phyloP scores from a whole-genome alignment of 2,888 invertebrate genomes.

The Habroteleia sp. region DNA sequence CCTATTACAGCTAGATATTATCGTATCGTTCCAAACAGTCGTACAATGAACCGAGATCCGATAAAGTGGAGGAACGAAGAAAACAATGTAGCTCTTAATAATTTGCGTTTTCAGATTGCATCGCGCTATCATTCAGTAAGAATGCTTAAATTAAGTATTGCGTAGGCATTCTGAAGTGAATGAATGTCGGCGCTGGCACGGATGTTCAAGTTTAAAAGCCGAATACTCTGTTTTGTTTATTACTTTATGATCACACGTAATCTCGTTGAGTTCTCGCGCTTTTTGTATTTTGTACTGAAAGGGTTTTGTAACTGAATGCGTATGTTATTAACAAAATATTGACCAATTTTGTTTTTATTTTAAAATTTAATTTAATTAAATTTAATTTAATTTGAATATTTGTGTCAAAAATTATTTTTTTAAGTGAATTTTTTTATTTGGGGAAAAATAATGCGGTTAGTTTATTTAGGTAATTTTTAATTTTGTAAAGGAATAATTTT shows the following conservation, averaged over 20 bases:
- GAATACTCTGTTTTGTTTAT: conserved; percentile 2
- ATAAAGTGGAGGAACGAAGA: conserved; percentile 57
- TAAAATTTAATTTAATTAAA: no score
- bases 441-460: no score
- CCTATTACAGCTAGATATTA: conserved; percentile 55
- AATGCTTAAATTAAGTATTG: conserved; percentile 47
- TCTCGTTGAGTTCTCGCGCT: no score
- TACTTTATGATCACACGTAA: conserved; percentile 15
- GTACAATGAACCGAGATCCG: conserved; percentile 57
- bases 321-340: no score
- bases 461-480: no score
- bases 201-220: conserved; percentile 5
- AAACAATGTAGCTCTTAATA: conserved; percentile 51
- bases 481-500: no score
- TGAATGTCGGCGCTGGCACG: conserved; percentile 9
- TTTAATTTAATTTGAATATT: no score
- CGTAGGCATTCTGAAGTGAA: conserved; percentile 24
- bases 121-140: conserved; percentile 38
- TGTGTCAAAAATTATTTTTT: no score
- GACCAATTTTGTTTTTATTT: no score
- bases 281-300: no score
- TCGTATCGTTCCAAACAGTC: conserved; percentile 33
- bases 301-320: no score
- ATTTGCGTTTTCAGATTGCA: conserved; percentile 57
- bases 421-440: no score